These are phyloP conservation scores for Epinotia ramella DNA, from an alignment of 2,888 invertebrate species.

Conservation along the genomic window DNA sequence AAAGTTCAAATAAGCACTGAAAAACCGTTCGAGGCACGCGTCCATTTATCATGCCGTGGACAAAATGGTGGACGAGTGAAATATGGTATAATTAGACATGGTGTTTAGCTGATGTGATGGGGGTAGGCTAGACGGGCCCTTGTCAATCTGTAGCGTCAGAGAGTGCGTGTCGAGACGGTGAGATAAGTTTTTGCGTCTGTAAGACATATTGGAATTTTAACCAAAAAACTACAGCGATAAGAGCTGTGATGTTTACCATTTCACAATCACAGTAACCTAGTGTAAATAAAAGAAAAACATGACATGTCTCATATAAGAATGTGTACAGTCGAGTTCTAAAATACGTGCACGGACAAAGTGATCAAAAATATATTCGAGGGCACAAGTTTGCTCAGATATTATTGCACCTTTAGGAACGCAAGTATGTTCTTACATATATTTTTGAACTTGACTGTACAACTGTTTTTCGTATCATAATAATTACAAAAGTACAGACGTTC, in stretches of 20 bases:
- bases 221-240: constrained; percentile 32
- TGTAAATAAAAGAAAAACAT: constrained; percentile 11
- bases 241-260: constrained; percentile 33
- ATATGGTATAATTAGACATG: constrained; percentile 43
- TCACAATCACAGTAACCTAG: constrained; percentile 13
- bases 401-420: too few species aligned
- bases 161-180: constrained; percentile 37
- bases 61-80: constrained; percentile 38
- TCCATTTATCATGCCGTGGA: constrained; percentile 38
- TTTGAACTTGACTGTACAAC: too few species aligned
- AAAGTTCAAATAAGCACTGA: constrained; percentile 54
- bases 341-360: too few species aligned
- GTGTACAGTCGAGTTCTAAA: too few species aligned
- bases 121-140: constrained; percentile 12
- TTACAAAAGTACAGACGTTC: too few species aligned
- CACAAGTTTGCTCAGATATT: too few species aligned
- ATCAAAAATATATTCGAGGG: too few species aligned
- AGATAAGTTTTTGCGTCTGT: constrained; percentile 40
- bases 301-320: too few species aligned
- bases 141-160: constrained; percentile 33
- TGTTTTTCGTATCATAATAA: too few species aligned
- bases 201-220: constrained; percentile 31
- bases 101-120: constrained; percentile 28
- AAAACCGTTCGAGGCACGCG: constrained; percentile 43
- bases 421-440: too few species aligned